A percentile compares a stretch with the other conserved stretches of the same genome.
phyloP scores from a whole-genome alignment of 2,888 invertebrate genomes.

The Matsumyia berberina region DNA sequence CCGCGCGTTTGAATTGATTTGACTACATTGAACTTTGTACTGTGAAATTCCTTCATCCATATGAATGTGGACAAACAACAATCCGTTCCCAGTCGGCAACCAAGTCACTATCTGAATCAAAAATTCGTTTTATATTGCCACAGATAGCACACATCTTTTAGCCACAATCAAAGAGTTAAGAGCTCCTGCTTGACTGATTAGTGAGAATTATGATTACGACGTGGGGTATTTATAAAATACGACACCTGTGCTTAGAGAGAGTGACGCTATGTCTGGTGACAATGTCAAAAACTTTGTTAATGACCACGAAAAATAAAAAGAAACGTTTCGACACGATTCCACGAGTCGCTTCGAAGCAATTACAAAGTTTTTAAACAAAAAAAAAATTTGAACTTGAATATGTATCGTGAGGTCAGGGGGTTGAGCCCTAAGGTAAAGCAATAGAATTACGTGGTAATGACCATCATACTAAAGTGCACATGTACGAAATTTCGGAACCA shows the following conservation, averaged over 20 bases:
- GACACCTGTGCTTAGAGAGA: not conserved
- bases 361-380: not conserved
- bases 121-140: not conserved
- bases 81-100: constrained; percentile 13
- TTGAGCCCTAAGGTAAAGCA: not conserved
- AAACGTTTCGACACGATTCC: not conserved
- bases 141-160: too few relatives aligned
- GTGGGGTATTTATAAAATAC: not conserved
- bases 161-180: too few relatives aligned
- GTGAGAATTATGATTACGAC: not conserved
- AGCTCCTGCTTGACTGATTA: not conserved
- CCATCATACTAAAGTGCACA: not conserved
- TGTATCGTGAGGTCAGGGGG: not conserved
- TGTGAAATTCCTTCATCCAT: not conserved
- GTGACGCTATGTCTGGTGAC: not conserved
- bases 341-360: not conserved
- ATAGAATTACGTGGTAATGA: not conserved
- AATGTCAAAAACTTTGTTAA: not conserved
- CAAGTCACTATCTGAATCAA: not conserved
- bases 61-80: not conserved
- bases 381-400: constrained; percentile 5
- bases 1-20: not conserved
- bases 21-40: constrained; percentile 26
- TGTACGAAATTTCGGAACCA: not conserved
- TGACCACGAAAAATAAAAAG: not conserved